Conservation (phyloP, 2,797 vertebrate species). For the Leuciscus waleckii region DNA sequence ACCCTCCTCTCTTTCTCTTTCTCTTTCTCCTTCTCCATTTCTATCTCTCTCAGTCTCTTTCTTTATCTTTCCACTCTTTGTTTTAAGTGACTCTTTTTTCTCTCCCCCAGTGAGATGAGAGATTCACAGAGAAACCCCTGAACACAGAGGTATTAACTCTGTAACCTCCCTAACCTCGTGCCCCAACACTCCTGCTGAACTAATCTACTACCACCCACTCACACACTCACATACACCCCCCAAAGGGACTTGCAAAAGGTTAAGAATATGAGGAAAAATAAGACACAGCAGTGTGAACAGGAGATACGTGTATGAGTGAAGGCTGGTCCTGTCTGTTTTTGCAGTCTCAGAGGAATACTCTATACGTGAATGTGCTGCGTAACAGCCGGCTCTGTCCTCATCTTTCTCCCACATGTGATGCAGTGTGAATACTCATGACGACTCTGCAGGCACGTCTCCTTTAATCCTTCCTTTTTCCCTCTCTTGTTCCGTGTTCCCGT, state of each 20-base stretch:
- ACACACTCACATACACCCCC: constrained; percentile 18
- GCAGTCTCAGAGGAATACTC: constrained; percentile 49
- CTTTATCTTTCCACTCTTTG: constrained; percentile 38
- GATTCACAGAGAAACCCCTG: constrained; percentile 56
- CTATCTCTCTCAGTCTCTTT: not conserved
- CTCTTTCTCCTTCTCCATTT: not conserved
- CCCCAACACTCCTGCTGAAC: constrained; percentile 36
- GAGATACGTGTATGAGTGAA: constrained; percentile 11
- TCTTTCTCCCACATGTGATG: constrained; percentile 38
- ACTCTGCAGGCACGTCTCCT: constrained; percentile 25
- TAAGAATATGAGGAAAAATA: constrained; percentile 19
- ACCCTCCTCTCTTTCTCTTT: not conserved
- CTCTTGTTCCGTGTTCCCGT: constrained; percentile 57
- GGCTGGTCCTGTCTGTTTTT: constrained; percentile 35
- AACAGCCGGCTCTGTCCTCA: constrained; percentile 40
- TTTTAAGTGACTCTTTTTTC: constrained; percentile 52
- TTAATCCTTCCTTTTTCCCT: constrained; percentile 16
- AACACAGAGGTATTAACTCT: constrained; percentile 58
- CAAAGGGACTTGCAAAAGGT: constrained; percentile 26
- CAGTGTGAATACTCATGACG: constrained; percentile 55
- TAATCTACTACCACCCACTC: constrained; percentile 43
- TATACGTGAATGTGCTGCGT: constrained; percentile 47
- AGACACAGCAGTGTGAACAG: constrained; percentile 34
- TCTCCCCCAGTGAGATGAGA: constrained; percentile 40
- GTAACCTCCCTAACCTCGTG: constrained; percentile 54